Evolutionary conservation across 2,797 vertebrate genomes (phyloP).

Genomic region (Artibeus jamaicensis): DNA sequence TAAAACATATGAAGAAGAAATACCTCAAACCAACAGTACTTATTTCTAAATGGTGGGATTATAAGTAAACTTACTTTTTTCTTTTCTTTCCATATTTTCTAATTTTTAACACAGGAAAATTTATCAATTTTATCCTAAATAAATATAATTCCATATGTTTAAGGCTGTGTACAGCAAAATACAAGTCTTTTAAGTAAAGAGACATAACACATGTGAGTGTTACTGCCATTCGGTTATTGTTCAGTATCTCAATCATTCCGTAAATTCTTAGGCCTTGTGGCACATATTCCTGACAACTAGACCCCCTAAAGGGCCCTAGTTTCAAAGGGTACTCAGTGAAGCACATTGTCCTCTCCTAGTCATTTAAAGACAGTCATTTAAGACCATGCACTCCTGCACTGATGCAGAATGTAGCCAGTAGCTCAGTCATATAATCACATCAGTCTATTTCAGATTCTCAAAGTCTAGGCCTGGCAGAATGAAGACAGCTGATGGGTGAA

Average conservation of each 20-base stretch:
- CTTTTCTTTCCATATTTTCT: neutral
- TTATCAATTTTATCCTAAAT: slow-evolving; percentile 1
- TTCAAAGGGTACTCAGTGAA: neutral
- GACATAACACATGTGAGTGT: neutral
- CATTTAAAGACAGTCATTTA: neutral
- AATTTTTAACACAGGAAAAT: neutral
- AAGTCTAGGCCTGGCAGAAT: neutral
- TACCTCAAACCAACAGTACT: neutral
- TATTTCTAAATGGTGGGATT: neutral
- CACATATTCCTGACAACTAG: neutral
- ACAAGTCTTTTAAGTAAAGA: neutral
- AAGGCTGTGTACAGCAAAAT: neutral
- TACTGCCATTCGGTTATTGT: neutral
- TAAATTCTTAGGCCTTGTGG: neutral
- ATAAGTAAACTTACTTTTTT: neutral
- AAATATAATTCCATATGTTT: neutral
- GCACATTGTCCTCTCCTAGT: neutral
- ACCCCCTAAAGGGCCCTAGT: neutral
- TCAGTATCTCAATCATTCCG: neutral
- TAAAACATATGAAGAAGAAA: neutral
- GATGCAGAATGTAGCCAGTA: neutral
- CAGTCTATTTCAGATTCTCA: neutral
- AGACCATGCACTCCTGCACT: neutral
- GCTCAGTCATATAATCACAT: neutral
- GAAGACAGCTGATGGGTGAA: slow-evolving; percentile 7